Conservation (phyloP, 2,113 vertebrate species). For the Heterochromis multidens region DNA sequence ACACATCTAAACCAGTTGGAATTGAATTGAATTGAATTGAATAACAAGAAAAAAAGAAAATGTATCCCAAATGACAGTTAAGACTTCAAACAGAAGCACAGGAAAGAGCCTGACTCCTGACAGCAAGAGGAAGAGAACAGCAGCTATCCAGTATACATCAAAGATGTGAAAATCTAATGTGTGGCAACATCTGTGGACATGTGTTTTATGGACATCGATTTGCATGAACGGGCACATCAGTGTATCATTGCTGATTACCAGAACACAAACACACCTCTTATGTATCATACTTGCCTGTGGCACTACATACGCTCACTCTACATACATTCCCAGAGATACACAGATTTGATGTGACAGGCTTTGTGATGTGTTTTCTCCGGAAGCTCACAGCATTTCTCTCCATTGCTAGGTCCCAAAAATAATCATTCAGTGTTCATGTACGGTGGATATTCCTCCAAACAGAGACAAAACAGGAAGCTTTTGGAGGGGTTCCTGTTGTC, state of each 20-base stretch:
- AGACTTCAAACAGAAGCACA: constrained; percentile 26
- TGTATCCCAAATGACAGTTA: constrained; percentile 14
- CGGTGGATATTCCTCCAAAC: no score
- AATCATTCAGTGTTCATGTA: no score
- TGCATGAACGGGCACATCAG: background rate
- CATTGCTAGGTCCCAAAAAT: background rate
- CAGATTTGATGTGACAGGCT: background rate
- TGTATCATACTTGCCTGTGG: background rate
- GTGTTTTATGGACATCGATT: background rate
- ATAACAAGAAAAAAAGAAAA: background rate
- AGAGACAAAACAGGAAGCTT: no score
- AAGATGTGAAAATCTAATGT: background rate
- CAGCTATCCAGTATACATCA: constrained; percentile 1
- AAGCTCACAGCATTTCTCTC: background rate
- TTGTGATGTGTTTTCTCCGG: background rate
- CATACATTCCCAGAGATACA: background rate
- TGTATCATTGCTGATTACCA: background rate
- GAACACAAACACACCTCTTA: background rate
- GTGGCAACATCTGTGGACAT: background rate
- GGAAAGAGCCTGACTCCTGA: background rate
- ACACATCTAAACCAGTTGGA: no score
- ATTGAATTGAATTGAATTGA: no score
- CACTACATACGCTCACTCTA: background rate
- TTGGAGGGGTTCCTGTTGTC: no score
- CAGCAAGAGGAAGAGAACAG: background rate